Conservation (phyloP, 2,797 vertebrate species). For the Selene dorsalis region DNA sequence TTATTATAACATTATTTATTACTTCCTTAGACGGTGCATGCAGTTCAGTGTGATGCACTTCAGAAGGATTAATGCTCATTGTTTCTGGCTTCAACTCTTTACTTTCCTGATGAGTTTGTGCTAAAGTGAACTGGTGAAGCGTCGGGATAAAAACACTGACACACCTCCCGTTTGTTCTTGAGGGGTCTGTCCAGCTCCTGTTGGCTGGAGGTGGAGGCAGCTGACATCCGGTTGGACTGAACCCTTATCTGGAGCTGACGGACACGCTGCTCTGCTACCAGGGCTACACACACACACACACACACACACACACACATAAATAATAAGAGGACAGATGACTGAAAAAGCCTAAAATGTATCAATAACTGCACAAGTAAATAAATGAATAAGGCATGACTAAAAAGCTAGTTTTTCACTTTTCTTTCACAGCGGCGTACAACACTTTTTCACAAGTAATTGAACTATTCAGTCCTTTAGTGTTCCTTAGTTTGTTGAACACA, state of each 20-base stretch:
- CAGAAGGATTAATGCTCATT: constrained; percentile 30
- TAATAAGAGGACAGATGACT: too few species aligned
- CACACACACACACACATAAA: constrained; percentile 7
- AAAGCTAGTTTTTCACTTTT: not conserved
- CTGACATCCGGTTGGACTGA: constrained; percentile 91
- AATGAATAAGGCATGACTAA: not conserved
- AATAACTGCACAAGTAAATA: too few species aligned
- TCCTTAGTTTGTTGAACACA: not conserved
- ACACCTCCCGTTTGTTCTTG: constrained; percentile 91
- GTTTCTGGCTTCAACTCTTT: constrained; percentile 20
- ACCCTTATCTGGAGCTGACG: constrained; percentile 95
- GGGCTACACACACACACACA: constrained; percentile 80
- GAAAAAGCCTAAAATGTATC: too few species aligned
- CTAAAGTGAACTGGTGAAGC: constrained; percentile 9
- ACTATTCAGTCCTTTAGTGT: not conserved
- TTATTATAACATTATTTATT: constrained; percentile 49
- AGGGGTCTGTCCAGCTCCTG: constrained; percentile 95
- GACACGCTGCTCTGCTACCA: constrained; percentile 95
- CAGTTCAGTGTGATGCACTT: constrained; percentile 32
- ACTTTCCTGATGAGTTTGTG: constrained; percentile 37
- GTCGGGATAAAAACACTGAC: constrained; percentile 26
- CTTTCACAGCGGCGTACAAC: too few species aligned
- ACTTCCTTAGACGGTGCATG: constrained; percentile 43
- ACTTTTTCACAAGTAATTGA: not conserved
- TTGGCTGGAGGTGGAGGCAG: constrained; percentile 93